phyloP scores from a whole-genome alignment of 2,113 vertebrate species.

The Mustelus asterias region DNA sequence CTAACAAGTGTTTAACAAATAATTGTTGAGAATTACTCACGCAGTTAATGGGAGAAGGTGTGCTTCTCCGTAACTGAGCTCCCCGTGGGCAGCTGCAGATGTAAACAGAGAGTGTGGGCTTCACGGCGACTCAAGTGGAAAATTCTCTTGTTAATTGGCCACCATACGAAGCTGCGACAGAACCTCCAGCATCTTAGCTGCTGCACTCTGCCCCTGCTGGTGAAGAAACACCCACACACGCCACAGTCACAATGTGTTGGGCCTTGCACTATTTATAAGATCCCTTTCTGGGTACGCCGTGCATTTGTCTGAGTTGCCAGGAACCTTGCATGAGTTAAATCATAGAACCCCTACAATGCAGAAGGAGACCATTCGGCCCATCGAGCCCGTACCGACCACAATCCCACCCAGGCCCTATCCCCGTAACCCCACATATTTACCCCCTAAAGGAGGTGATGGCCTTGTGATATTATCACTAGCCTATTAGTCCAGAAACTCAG shows the following conservation, averaged over 20 bases:
- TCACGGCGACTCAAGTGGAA: not conserved
- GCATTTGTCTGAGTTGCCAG: not conserved
- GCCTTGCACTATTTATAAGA: slow-evolving; percentile 4
- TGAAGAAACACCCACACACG: not conserved
- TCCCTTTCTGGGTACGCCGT: not conserved
- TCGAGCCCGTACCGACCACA: too few species aligned
- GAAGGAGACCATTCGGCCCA: too few species aligned
- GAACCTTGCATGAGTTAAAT: too few species aligned
- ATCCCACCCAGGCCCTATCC: too few species aligned
- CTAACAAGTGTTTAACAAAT: not conserved
- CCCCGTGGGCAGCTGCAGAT: not conserved
- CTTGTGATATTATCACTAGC: too few species aligned
- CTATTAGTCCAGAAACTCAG: too few species aligned
- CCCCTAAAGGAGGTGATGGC: too few species aligned
- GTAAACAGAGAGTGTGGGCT: not conserved
- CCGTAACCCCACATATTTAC: too few species aligned
- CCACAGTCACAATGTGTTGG: not conserved
- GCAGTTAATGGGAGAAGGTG: not conserved
- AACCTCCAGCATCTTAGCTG: not conserved
- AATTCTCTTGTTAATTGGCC: slow-evolving; percentile 1
- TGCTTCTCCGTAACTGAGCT: not conserved
- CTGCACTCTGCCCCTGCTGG: not conserved
- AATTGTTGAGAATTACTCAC: slow-evolving; percentile 5
- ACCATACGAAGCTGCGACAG: not conserved
- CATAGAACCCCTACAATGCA: too few species aligned